Evolutionary conservation across 2,113 vertebrate genomes (phyloP), one percentile per base, ranked within the genome.

Genomic region (Noturus placidus): DNA sequence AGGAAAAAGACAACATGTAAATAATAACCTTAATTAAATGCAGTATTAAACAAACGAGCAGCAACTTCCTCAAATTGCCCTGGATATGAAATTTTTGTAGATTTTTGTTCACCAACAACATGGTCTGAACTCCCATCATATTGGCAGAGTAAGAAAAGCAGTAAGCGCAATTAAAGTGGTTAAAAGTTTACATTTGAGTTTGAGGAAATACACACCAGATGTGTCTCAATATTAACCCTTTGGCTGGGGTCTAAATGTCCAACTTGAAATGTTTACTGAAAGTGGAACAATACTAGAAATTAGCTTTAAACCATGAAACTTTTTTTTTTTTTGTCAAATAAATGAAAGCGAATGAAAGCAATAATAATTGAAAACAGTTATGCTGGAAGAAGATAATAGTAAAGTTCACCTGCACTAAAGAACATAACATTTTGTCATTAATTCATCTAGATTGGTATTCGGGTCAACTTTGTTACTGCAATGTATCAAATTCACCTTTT

Each of bases 311-410:
- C 42, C 11, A 80, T 33, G 54, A 30, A 14, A 14, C 25, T n/a
- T 52, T 52, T 54, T 79, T 38, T 54, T 20, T 42, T 52, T 30
- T 79, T 22, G 19, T 10, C 13, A 46, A 17, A 78, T 52, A 78
- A 79, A 56, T 54, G 17, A 82, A 33, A 38, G 33, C 27, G 6
- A 61, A 61, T 59, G 13, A 82, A 82, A 82, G 19, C 30, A 81
- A 59, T 57, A 81, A 22, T 30, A 35, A 81, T 35, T 59, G 30
- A 59, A 81, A 81, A 11, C 78, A 82, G 10, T 38, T 61, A 61
- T 15, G 79, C 56, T 82, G 79, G 56, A 61, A 61, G 79, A 82
- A 42, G 79, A 82, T 82, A 27, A 80, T 80, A 80, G 54, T 17
- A 19, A 78, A 56, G 19, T 61, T 22, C 33, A 38, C 7, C 33